Base-by-base conservation (phyloP, 2,888 invertebrate genomes). In the Drosophila peninsularis region DNA sequence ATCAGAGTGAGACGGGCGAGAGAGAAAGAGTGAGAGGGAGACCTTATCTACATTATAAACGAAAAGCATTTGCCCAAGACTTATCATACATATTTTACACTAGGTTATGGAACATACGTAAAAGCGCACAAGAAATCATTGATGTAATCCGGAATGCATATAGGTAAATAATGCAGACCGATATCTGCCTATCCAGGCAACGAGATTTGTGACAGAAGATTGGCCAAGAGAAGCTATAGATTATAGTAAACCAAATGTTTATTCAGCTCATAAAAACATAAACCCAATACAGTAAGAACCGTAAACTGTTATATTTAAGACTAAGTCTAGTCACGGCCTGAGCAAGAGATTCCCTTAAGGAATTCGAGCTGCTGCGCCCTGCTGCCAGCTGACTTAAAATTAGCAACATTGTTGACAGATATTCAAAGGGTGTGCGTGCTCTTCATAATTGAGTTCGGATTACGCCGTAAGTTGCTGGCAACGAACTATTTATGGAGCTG, bases 381-480 rank as follows among this genome's bases (percentile, higher is more conserved):
- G 24, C n/a, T 24, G 14, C 9, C 3, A 5, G 5, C n/a, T n/a
- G 45, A 17, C 11, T 47, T 30, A 5, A 30, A 47, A 47, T 49
- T 19, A 19, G 32, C 49, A 32, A 30, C 19, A 14, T 13, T 19
- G 32, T 49, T 19, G 47, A 27, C 30, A 49, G 32, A 13, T 27
- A 5, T 17, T 14, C 30, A 13, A 32, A 9, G 32, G 32, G 7
- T 19, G 30, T 32, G 17, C 49, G 32, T 34, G 14, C 17, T 19
- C 19, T 49, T 32, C 17, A 49, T 32, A 49, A 49, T 49, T 19
- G 19, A 49, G 49, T 2, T 49, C 49, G 9, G 49, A 49, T 49
- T 49, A 49, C 49, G 49, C 7, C 49, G 32, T 19, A 49, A 32
- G 13, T 34, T 19, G 17, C 19, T 32, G 11, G 47, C 47, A n/a